phyloP scores from a whole-genome alignment of 2,888 invertebrate genomes.

The Zhengitettix transpicula region DNA sequence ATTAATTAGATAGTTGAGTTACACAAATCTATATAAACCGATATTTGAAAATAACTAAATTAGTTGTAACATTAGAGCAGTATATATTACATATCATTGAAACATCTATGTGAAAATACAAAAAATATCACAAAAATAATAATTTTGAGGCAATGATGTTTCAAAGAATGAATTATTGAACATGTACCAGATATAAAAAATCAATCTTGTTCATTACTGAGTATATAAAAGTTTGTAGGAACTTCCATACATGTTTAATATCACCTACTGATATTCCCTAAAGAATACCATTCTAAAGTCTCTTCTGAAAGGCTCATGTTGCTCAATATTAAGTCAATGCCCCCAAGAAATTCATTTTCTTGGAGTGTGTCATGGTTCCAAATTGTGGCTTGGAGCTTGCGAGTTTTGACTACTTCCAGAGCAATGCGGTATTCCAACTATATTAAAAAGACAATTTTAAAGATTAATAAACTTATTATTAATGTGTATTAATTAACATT shows the following conservation, averaged over 20 bases:
- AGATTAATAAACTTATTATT: too few relatives aligned
- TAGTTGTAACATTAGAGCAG: too few relatives aligned
- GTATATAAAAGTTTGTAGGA: not conserved
- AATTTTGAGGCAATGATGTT: too few relatives aligned
- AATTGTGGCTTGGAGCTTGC: conserved; percentile 77
- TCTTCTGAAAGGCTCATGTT: conserved; percentile 60
- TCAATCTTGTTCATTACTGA: not conserved
- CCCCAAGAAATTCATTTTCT: conserved; percentile 88
- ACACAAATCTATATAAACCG: too few relatives aligned
- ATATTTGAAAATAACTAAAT: too few relatives aligned
- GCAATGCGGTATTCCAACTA: conserved; percentile 80
- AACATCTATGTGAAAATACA: too few relatives aligned
- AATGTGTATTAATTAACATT: too few relatives aligned
- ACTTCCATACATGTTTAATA: not conserved
- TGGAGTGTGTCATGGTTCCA: conserved; percentile 90
- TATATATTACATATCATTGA: too few relatives aligned
- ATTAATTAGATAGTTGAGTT: too few relatives aligned
- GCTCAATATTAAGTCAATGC: conserved; percentile 63
- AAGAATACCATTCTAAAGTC: conserved; percentile 72
- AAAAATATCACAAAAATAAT: too few relatives aligned
- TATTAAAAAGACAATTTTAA: conserved; percentile 15
- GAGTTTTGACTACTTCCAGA: conserved; percentile 53
- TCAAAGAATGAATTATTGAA: too few relatives aligned
- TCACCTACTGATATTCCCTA: conserved; percentile 30
- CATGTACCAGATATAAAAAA: too few relatives aligned